Evolutionary conservation across 1,140 invertebrate species (phyloP), one percentile per base, ranked within the genome.

Genomic region (Pogonus chalceus): DNA sequence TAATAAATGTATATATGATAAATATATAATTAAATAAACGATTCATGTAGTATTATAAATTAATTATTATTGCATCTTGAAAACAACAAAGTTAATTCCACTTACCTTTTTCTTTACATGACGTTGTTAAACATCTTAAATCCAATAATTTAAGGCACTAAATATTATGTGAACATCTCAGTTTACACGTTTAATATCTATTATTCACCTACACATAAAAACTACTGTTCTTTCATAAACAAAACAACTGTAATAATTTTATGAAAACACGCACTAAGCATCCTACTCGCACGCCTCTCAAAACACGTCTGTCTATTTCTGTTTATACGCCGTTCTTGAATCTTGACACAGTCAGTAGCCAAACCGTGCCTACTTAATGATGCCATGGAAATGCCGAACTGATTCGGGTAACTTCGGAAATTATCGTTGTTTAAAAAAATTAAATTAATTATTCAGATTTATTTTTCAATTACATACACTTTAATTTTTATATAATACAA

Each of bases 121-220:
- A n/a, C n/a, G n/a, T n/a, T n/a, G n/a, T n/a, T n/a, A n/a, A 31
- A 7, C 18, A 12, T 18, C 37, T 18, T 10, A 18, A 43, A 43
- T 18, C 9, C 37, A 4, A 12, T 10, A 12, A 10, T 3, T 43
- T 10, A 10, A 43, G 37, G 37, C 37, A 43, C 37, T 12, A 18
- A 43, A 18, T 43, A n/a, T n/a, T 7, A 43, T 43, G 37, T 43
- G 37, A 43, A 43, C 37, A 43, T 16, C 7, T 18, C 4, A 43
- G 37, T 43, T 43, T 43, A 43, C 37, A 43, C 37, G 18, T 43
- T 43, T 12, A 43, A 43, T 12, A 43, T 43, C 9, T 43, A 43
- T 4, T 43, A 10, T 43, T 43, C 37, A 43, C 37, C 37, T 16
- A 43, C 37, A 12, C 37, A 43, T 4, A 3, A 12, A 43, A 12